These are phyloP conservation scores for Notodonta dromedarius DNA, from an alignment of 2,888 invertebrate genomes.

Conservation along the genomic window DNA sequence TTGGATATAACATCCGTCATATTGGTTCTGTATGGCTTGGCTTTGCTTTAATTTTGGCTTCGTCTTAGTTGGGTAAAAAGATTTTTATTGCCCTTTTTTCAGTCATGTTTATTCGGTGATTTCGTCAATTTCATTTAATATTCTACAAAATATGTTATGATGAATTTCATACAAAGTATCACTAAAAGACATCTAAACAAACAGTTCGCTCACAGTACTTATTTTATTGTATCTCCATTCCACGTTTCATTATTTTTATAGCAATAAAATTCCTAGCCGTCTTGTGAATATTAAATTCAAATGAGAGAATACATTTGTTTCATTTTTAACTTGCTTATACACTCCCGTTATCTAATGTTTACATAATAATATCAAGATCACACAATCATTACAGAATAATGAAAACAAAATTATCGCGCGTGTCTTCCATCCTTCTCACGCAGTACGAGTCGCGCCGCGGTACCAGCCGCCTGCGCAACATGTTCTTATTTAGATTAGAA, in stretches of 20 bases:
- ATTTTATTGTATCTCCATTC: background rate
- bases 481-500: conserved; percentile 51
- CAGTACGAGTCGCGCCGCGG: conserved; percentile 52
- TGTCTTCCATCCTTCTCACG: conserved; percentile 33
- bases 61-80: too few relatives aligned
- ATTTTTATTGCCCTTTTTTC: too few relatives aligned
- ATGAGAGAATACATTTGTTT: background rate
- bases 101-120: too few relatives aligned
- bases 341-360: background rate
- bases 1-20: too few relatives aligned
- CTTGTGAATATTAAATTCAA: background rate
- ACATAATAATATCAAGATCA: conserved; percentile 22
- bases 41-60: too few relatives aligned
- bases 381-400: conserved; percentile 35
- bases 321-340: background rate
- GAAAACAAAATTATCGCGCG: conserved; percentile 33
- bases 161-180: background rate
- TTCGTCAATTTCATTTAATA: background rate
- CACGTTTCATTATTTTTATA: background rate
- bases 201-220: background rate
- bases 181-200: background rate
- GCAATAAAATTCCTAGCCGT: background rate
- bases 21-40: too few relatives aligned
- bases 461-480: conserved; percentile 57
- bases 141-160: background rate